These are phyloP conservation scores for Coregonus suidteri DNA, from an alignment of 2,797 vertebrate genomes.

Conservation along the genomic window DNA sequence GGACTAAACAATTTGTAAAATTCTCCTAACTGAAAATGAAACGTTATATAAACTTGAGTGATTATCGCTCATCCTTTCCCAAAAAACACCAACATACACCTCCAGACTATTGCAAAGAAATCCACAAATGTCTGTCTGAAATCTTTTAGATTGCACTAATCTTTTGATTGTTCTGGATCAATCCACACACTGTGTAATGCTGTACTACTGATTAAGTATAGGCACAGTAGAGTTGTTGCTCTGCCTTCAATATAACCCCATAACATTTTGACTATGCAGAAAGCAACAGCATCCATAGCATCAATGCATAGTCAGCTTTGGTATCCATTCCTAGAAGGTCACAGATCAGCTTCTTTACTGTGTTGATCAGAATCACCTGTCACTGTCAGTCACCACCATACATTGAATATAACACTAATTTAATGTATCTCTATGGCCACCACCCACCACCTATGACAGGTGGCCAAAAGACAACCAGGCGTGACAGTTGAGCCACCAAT, in stretches of 20 bases:
- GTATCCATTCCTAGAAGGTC: too few relatives aligned
- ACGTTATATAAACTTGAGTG: too few relatives aligned
- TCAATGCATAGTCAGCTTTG: not conserved
- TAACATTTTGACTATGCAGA: not conserved
- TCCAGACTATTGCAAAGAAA: not conserved
- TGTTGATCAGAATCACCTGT: too few relatives aligned
- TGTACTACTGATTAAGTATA: not conserved
- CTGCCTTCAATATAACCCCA: not conserved
- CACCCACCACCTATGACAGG: constrained; percentile 38
- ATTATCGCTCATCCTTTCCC: too few relatives aligned
- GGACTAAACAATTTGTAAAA: too few relatives aligned
- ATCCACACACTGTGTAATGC: not conserved
- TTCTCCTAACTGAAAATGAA: too few relatives aligned
- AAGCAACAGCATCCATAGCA: not conserved
- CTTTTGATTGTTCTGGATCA: not conserved
- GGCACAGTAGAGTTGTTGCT: not conserved
- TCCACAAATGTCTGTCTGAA: not conserved
- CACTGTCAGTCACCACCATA: too few relatives aligned
- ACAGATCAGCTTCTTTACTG: too few relatives aligned
- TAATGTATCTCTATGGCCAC: not conserved
- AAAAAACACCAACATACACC: not conserved
- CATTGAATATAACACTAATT: too few relatives aligned
- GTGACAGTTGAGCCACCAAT: constrained; percentile 32
- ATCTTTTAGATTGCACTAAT: not conserved
- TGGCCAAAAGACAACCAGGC: constrained; percentile 22